Evolutionary conservation across 2,888 invertebrate genomes (phyloP), one percentile per base, ranked within the genome.

Genomic region (Leptothorax acervorum): DNA sequence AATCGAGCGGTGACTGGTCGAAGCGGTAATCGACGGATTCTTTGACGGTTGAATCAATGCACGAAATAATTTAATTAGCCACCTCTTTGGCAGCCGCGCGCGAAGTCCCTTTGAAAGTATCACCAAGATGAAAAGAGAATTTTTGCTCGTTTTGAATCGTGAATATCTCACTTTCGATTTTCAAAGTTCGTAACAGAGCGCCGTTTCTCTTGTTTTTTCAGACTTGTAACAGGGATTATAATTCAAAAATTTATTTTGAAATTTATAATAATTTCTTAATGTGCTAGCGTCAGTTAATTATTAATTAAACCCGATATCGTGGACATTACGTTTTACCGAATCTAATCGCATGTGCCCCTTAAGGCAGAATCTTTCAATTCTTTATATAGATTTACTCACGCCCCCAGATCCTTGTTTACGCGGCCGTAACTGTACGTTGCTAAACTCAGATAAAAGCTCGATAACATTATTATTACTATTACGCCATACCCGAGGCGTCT

Each of bases 401-500:
- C 88, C 88, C 84, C 84, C 85, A 78, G 83, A 86, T 86, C 83
- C 90, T 88, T 88, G 90, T 90, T 90, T 90, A 87, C 88, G 86
- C 87, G 90, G 51, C 48, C 87, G 70, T 87, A 90, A 90, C 84
- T 83, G 66, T 84, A 84, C 81, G 82, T 88, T 79, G 84, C 87
- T 87, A 90, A 90, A 90, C 60, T 83, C 66, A 88, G 82, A 89
- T 71, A 85, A 87, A 90, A 87, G 81, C 86, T 73, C 89, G 90
- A 90, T 90, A 90, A 90, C 90, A 85, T 90, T 90, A 89, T 90
- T 90, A 90, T 90, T 90, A 89, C 85, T 68, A 90, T 90, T 89
- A 89, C 63, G 31, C 74, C 55, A 55, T 71, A 85, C 88, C 89
- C 85, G 89, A 85, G 89, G 90, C 89, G 85, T 85, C 84, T 86